Evolutionary conservation across 2,888 invertebrate species (phyloP), one percentile per base, ranked within the genome.

Genomic region (Bugula neritina): DNA sequence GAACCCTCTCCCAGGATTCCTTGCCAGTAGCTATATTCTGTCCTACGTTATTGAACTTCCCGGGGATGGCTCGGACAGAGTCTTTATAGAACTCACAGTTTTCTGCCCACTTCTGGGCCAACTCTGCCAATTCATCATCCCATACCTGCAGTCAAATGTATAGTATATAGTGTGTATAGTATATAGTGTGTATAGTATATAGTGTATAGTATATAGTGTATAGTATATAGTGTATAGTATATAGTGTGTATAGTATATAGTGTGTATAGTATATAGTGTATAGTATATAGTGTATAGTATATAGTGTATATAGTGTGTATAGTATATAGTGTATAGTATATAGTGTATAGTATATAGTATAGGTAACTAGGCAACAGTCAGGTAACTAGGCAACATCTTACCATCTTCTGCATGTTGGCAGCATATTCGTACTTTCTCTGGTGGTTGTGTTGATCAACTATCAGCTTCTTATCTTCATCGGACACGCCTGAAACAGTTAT

Each of bases 101-200:
- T 31, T 75, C 74, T 23, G 76, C 76, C 76, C 76, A 76, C 57
- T 73, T 57, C 34, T 73, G 71, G 0, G 76, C 76, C 34, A 72
- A 74, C 0, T 69, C 72, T 17, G 76, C 76, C 34, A 76, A 70
- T 25, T 73, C 73, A 3, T 73, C 74, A 63, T 76, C 75, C 76
- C 76, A 76, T 17, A 55, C 73, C 76, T 76, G 10, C 17, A n/a
- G n/a, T n/a, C n/a, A n/a, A n/a, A n/a, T n/a, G n/a, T n/a, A n/a
- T n/a, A n/a, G n/a, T n/a, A n/a, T n/a, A n/a, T n/a, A n/a, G n/a
- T n/a, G n/a, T n/a, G n/a, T n/a, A n/a, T n/a, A n/a, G n/a, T n/a
- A n/a, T n/a, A n/a, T n/a, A n/a, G n/a, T n/a, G n/a, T n/a, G n/a
- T n/a, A n/a, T n/a, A n/a, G n/a, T n/a, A n/a, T n/a, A n/a, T n/a